Conservation (phyloP, 2,113 vertebrate species). For the Mionectes macconnelli region DNA sequence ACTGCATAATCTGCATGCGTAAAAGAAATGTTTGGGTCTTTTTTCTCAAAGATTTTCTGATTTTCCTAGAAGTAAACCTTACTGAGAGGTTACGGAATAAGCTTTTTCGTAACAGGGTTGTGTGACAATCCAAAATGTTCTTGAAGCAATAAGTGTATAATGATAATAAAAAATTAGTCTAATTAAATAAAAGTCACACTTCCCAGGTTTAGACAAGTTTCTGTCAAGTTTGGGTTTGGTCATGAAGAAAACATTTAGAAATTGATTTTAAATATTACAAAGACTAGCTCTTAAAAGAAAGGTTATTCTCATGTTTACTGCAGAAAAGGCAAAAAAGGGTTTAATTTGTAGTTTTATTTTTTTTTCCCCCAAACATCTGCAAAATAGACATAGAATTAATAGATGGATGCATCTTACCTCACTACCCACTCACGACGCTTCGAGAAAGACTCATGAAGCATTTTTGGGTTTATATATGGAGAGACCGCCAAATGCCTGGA, state of each 20-base stretch:
- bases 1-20: neutral
- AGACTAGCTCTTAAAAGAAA: neutral
- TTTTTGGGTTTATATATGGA: neutral
- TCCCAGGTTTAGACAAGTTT: neutral
- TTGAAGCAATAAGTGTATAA: neutral
- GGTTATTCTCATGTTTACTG: neutral
- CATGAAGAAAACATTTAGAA: too few species aligned
- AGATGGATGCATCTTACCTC: neutral
- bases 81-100: neutral
- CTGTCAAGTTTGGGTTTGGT: neutral
- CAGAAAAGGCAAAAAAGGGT: neutral
- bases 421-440: rapidly evolving
- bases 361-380: neutral
- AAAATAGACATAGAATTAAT: neutral
- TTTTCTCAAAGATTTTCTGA: neutral
- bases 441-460: neutral
- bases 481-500: neutral
- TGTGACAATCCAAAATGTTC: neutral
- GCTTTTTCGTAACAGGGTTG: neutral
- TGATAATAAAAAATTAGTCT: neutral
- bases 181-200: neutral
- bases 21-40: neutral
- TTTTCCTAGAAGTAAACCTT: neutral
- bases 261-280: neutral
- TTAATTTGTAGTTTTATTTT: neutral